Conservation (phyloP, 2,797 vertebrate species). For the Caiman crocodilus region DNA sequence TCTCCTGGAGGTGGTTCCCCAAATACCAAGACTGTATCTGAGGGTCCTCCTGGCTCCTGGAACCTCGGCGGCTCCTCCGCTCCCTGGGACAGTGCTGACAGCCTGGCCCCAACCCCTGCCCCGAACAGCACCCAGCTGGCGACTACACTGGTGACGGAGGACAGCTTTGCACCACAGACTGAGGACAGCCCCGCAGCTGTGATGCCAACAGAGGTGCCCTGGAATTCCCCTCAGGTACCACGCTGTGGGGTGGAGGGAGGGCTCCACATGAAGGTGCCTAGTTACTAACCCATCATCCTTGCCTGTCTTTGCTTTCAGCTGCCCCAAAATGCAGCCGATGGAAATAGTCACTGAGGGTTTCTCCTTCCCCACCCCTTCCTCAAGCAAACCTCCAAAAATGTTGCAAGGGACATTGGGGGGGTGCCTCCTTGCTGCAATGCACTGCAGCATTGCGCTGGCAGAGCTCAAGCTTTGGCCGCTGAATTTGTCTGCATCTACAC, state of each 20-base stretch:
- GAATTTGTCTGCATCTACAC: no score
- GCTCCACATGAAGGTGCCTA: neutral
- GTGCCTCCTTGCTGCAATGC: neutral
- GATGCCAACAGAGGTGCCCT: constrained; percentile 76
- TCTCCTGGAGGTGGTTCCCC: constrained; percentile 35
- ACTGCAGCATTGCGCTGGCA: no score
- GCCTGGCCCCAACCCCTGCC: constrained; percentile 1
- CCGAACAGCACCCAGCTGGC: constrained; percentile 58
- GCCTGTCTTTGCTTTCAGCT: rapidly evolving
- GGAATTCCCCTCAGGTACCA: constrained; percentile 86
- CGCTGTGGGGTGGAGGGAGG: neutral
- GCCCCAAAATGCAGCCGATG: neutral
- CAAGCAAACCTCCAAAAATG: neutral
- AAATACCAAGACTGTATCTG: constrained; percentile 10
- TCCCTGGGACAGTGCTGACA: constrained; percentile 72
- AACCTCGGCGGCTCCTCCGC: constrained; percentile 68
- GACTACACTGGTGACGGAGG: constrained; percentile 49
- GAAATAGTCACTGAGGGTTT: neutral
- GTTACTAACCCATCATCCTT: neutral
- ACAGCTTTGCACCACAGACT: constrained; percentile 52
- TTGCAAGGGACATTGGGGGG: neutral
- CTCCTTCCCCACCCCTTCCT: neutral
- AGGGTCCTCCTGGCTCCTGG: constrained; percentile 10
- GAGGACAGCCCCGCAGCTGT: constrained; percentile 53
- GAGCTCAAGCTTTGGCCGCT: no score